A percentile compares a stretch with the other conserved stretches of the same genome.
phyloP scores from a whole-genome alignment of 2,888 invertebrate genomes.

The Macrophya annulata region DNA sequence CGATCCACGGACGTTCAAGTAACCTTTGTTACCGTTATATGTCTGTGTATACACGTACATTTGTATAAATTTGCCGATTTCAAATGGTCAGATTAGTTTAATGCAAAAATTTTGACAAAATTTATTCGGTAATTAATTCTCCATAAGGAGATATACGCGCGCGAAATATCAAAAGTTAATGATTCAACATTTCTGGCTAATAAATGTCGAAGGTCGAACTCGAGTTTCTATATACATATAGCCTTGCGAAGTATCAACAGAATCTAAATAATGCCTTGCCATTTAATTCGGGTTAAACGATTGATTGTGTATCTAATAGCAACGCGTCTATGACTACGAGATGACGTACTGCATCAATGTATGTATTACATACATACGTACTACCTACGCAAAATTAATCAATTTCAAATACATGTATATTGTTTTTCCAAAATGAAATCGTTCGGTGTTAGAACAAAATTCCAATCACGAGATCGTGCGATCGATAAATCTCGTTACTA shows the following conservation, averaged over 20 bases:
- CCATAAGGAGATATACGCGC: background rate
- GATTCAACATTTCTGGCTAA: background rate
- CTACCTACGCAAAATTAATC: too few species aligned
- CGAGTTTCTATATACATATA: too few species aligned
- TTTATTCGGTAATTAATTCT: background rate
- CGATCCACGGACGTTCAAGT: slow-evolving; percentile 17
- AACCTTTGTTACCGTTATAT: slow-evolving; percentile 45
- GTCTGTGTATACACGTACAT: background rate
- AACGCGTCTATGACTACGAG: background rate
- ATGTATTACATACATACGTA: too few species aligned
- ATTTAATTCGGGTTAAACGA: slow-evolving; percentile 18
- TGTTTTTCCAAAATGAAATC: background rate
- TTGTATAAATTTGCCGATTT: background rate
- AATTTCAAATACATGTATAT: too few species aligned
- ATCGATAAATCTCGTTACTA: background rate
- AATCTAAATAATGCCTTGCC: slow-evolving; percentile 13
- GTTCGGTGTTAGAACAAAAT: background rate
- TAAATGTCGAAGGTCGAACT: background rate
- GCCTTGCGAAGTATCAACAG: background rate
- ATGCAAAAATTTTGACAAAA: background rate
- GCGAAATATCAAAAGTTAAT: background rate
- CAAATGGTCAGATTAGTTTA: background rate
- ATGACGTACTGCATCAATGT: background rate
- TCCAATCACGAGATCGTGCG: background rate
- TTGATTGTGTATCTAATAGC: background rate